Base-by-base conservation (phyloP, 2,797 vertebrate species). In the Dryobates pubescens region DNA sequence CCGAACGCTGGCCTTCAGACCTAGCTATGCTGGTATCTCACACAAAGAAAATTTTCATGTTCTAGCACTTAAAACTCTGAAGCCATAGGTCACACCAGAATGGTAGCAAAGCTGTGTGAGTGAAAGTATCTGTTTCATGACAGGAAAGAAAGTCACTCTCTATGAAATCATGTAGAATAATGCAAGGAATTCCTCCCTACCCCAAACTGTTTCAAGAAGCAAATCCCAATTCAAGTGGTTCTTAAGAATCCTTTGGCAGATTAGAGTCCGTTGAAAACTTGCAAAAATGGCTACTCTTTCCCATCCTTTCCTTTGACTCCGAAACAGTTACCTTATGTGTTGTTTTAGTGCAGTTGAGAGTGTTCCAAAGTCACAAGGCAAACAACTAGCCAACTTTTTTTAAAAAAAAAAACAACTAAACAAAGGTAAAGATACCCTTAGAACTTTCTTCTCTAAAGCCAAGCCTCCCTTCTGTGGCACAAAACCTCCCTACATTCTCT, bases 1-100 rank as follows among this genome's bases (percentile, higher is more conserved):
- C 1, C 0, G 0, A 91, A 67, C 12, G 13, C 5, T 64, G 38
- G 32, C 19, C 43, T 82, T 57, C 71, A 53, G 3, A 16, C 1
- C 9, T 23, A 70, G 7, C 30, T 30, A 65, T 24, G 12, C 59
- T 38, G 18, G 12, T 67, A 36, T 2, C 45, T 81, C 30, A 74
- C 19, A 71, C 2, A 2, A n/a, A 34, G 24, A 58, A 32, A 12
- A 17, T 7, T 54, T 17, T 63, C 12, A 24, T 7, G 6, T n/a
- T 58, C 56, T 62, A 72, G 36, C 34, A 72, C 41, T 45, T 49
- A n/a, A 45, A 53, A 23, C 24, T 32, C 34, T 34, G 75, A 82
- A 41, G 30, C 19, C 23, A 3, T 3, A 54, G 36, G 12, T 56
- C 36, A 58, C 13, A 15, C 13, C 6, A 2, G 0, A 76, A 51